phyloP scores from a whole-genome alignment of 2,113 vertebrate genomes.

The Gymnarchus niloticus region DNA sequence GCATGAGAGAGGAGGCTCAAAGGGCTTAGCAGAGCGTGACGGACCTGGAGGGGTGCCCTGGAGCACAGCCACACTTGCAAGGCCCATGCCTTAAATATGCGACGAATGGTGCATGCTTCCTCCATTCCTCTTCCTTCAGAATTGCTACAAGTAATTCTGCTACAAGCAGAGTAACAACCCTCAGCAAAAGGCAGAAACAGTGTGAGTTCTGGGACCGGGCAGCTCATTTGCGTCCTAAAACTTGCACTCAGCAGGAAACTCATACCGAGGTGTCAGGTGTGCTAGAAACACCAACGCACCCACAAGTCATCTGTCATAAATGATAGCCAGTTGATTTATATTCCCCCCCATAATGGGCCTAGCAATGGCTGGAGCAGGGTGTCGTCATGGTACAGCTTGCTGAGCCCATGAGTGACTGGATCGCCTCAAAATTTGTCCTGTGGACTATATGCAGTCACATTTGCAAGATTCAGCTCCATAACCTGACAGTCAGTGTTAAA shows the following conservation, averaged over 20 bases:
- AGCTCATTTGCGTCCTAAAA: neutral
- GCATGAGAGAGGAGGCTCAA: neutral
- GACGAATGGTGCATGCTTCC: neutral
- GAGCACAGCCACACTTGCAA: neutral
- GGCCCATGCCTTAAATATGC: neutral
- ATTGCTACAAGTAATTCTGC: too few relatives aligned
- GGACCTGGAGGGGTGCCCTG: neutral
- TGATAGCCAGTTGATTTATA: slow-evolving; percentile 7
- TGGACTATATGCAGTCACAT: neutral
- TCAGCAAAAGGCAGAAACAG: too few relatives aligned
- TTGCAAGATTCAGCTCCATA: too few relatives aligned
- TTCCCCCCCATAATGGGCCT: neutral
- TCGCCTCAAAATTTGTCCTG: neutral
- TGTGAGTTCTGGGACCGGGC: too few relatives aligned
- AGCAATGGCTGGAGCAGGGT: neutral
- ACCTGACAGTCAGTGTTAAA: too few relatives aligned
- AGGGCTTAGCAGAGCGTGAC: neutral
- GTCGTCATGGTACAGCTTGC: neutral
- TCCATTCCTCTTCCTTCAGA: too few relatives aligned
- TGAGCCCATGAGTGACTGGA: neutral
- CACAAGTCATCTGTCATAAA: neutral
- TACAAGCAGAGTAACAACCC: too few relatives aligned
- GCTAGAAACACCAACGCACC: neutral
- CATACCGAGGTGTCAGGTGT: neutral
- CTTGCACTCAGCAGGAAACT: neutral